Evolutionary conservation across 2,888 invertebrate genomes (phyloP).

Genomic region (Calliopum simillimum): DNA sequence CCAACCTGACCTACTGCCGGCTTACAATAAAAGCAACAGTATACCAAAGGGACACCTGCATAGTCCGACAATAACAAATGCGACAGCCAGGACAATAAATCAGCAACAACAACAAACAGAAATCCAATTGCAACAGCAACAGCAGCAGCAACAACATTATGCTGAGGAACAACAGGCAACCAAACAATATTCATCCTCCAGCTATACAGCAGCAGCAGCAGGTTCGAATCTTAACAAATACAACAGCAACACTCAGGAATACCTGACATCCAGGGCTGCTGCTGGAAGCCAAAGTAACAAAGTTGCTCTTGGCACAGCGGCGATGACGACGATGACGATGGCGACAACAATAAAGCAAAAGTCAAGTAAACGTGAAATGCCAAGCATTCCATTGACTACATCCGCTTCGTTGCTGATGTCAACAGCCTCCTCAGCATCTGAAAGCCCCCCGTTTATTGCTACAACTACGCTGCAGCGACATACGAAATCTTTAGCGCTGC

Average conservation of each 20-base stretch:
- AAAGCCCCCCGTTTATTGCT: slow-evolving; percentile 44
- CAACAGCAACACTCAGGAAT: slow-evolving; percentile 52
- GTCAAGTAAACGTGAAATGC: slow-evolving; percentile 40
- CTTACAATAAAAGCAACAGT: slow-evolving; percentile 46
- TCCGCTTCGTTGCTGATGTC: slow-evolving; percentile 29
- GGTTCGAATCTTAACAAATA: slow-evolving; percentile 48
- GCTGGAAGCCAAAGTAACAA: slow-evolving; percentile 18
- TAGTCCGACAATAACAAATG: slow-evolving; percentile 43
- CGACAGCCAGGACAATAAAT: slow-evolving; percentile 49
- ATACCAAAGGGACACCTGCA: slow-evolving; percentile 44
- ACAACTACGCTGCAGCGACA: slow-evolving; percentile 44
- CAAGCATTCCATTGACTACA: slow-evolving; percentile 34
- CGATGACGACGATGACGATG: too few species aligned
- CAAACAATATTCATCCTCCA: background rate
- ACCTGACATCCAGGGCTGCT: slow-evolving; percentile 50
- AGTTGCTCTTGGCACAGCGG: background rate
- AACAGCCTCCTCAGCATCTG: slow-evolving; percentile 42
- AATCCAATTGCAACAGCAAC: slow-evolving; percentile 44
- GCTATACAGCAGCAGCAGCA: slow-evolving; percentile 21
- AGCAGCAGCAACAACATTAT: slow-evolving; percentile 44
- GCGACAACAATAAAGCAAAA: slow-evolving; percentile 43
- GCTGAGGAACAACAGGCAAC: slow-evolving; percentile 21
- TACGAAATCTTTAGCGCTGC: slow-evolving; percentile 48
- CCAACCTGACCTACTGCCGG: slow-evolving; percentile 56
- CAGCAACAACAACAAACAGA: slow-evolving; percentile 47